phyloP scores from a whole-genome alignment of 2,888 invertebrate genomes.

The Metalampra italica region DNA sequence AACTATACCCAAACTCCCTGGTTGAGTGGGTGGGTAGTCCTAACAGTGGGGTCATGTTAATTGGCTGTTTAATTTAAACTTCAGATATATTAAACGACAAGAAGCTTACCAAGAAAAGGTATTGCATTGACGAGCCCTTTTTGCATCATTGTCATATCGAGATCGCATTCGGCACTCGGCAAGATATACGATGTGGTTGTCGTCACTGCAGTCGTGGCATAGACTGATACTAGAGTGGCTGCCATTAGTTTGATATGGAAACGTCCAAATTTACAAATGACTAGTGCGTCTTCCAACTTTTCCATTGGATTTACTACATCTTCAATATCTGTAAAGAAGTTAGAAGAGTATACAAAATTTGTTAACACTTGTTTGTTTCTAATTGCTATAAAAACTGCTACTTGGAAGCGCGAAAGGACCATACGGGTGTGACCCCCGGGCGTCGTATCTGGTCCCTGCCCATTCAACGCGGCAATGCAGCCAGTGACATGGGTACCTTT shows the following conservation, averaged over 20 bases:
- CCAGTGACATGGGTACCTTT: too few relatives aligned
- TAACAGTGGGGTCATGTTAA: too few relatives aligned
- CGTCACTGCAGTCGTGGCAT: constrained; percentile 35
- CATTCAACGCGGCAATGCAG: too few relatives aligned
- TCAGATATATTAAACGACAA: neutral
- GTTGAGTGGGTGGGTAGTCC: too few relatives aligned
- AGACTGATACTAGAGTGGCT: constrained; percentile 31
- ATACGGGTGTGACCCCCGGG: too few relatives aligned
- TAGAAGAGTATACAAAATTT: neutral
- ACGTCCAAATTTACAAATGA: constrained; percentile 40
- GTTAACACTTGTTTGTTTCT: too few relatives aligned
- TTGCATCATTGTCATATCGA: constrained; percentile 41
- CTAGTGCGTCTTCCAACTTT: constrained; percentile 41
- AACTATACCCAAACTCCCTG: too few relatives aligned
- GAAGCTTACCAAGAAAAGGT: constrained; percentile 38
- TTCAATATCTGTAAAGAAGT: constrained; percentile 2
- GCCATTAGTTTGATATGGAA: constrained; percentile 40
- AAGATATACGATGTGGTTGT: constrained; percentile 46
- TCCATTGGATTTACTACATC: constrained; percentile 34
- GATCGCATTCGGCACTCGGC: constrained; percentile 48
- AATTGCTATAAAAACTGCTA: too few relatives aligned
- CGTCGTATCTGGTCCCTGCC: too few relatives aligned
- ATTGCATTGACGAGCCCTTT: constrained; percentile 46
- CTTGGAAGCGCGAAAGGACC: too few relatives aligned
- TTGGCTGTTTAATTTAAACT: too few relatives aligned